Base-by-base conservation (phyloP, 1,140 invertebrate species). In the Drosophila subpulchrella region DNA sequence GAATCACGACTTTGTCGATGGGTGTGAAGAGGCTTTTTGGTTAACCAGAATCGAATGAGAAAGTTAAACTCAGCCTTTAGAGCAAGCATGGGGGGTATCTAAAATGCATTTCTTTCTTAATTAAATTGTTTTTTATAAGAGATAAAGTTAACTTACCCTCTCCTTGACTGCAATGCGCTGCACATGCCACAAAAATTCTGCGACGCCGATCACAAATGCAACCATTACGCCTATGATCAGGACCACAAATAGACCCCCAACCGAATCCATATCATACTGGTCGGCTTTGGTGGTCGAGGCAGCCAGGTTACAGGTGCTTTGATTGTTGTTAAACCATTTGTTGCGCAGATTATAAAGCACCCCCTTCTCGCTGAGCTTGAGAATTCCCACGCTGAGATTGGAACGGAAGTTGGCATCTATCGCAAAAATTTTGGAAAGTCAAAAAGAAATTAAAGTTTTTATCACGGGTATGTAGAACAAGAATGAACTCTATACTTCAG, bases 201-300 rank as follows among this genome's bases (percentile, higher is more conserved):
- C 93, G 2, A 96, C 92, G 0, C 95, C 95, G 65, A 97, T 94
- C 2, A 95, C 62, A 15, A 96, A 92, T 0, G 96, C 95, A 12
- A 95, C 92, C 4, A 92, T 78, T 53, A 95, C 94, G 0, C 97
- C 97, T 30, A 94, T 94, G 10, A 96, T 93, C 0, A 99, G 93
- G 1, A 98, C 96, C 1, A 98, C 94, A 92, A 98, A 99, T 6
- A 98, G 96, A 36, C 98, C 98, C 61, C 97, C 97, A 13, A 98
- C 96, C 70, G 97, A 96, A 24, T 95, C 94, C 61, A 98, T 94
- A 17, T 95, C 95, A 10, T 96, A 91, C 86, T 96, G 95, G 1
- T 93, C 93, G 12, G 93, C 73, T 46, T 93, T 89, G 20, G 73
- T 77, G 1, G 72, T 68, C 3, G 65, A 5, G 10, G 57, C 67